phyloP scores from a whole-genome alignment of 2,888 invertebrate genomes.

The Hyppa rectilinea region DNA sequence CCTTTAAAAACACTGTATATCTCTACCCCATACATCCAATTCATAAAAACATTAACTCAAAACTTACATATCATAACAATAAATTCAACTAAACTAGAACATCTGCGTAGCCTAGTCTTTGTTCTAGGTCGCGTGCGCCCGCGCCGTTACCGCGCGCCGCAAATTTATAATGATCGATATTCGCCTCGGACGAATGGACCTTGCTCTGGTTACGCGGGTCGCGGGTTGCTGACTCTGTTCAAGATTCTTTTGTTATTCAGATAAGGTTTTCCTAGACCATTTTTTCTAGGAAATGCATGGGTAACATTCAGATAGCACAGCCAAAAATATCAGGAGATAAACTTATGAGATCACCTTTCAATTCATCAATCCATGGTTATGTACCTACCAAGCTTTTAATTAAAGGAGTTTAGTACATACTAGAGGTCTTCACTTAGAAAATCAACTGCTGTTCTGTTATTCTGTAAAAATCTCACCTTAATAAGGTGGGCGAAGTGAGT shows the following conservation, averaged over 20 bases:
- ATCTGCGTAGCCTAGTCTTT: conserved; percentile 74
- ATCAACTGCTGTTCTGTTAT: too few relatives aligned
- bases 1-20: not conserved
- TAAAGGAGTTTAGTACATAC: not conserved
- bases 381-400: not conserved
- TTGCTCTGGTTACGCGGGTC: conserved; percentile 80
- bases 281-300: not conserved
- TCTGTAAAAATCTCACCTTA: too few relatives aligned
- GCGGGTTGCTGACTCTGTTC: conserved; percentile 54
- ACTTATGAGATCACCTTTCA: not conserved
- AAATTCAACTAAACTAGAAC: conserved; percentile 6
- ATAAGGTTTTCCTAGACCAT: not conserved
- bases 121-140: conserved; percentile 86
- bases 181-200: conserved; percentile 82
- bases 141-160: conserved; percentile 86
- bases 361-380: not conserved
- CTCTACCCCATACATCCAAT: not conserved
- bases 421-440: not conserved
- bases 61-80: not conserved
- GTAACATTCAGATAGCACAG: not conserved
- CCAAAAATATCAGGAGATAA: not conserved
- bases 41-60: not conserved
- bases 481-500: too few relatives aligned
- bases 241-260: conserved; percentile 45
- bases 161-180: conserved; percentile 90